phyloP scores from a whole-genome alignment of 2,797 vertebrate genomes.

The Menidia menidia region DNA sequence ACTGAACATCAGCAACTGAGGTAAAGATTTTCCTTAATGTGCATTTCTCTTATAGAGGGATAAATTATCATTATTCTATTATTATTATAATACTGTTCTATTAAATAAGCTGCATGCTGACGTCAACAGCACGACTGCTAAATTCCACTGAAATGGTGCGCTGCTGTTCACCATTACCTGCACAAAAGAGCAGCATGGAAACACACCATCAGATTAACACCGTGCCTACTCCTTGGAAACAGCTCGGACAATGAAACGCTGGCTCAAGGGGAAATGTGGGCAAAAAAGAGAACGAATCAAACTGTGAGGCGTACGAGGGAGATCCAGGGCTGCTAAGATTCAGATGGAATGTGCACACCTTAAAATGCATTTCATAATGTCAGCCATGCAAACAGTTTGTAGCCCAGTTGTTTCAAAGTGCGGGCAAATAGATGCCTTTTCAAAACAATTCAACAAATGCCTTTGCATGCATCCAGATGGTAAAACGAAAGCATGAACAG shows the following conservation, averaged over 20 bases:
- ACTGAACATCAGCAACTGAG: background rate
- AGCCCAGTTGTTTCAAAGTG: conserved; percentile 5
- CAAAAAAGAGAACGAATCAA: conserved; percentile 14
- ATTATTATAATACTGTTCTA: background rate
- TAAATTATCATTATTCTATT: too few relatives aligned
- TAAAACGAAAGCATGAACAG: conserved; percentile 17
- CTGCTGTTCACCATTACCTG: conserved; percentile 21
- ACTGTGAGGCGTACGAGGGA: conserved; percentile 18
- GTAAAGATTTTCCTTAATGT: background rate
- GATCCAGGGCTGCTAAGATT: conserved; percentile 6
- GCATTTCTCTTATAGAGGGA: background rate
- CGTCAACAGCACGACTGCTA: conserved; percentile 5
- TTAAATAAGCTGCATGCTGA: background rate
- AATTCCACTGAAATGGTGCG: conserved; percentile 25
- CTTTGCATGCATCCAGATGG: conserved; percentile 13
- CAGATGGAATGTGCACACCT: conserved; percentile 1
- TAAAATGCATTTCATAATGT: conserved; percentile 1
- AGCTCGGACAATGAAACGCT: conserved; percentile 15
- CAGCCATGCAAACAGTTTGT: conserved; percentile 37
- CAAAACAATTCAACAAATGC: conserved; percentile 20
- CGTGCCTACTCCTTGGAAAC: conserved; percentile 10
- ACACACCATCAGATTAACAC: conserved; percentile 12
- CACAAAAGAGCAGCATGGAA: conserved; percentile 38
- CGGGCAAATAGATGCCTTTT: background rate
- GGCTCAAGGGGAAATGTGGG: conserved; percentile 6